Evolutionary conservation across 1,140 invertebrate genomes (phyloP).

Genomic region (Chlorops oryzae): DNA sequence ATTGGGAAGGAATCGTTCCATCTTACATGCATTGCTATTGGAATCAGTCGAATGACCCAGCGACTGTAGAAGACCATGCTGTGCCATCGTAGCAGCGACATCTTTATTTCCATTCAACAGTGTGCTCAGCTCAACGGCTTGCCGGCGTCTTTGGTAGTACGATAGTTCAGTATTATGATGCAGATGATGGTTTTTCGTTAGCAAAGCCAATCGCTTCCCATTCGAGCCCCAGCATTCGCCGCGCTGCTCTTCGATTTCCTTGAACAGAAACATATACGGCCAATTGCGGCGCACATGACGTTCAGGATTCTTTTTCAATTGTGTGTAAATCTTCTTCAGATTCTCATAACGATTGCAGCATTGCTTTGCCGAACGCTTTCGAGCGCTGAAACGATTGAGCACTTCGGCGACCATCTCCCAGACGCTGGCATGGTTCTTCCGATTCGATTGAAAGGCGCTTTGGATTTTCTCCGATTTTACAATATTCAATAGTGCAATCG

Average conservation of each 20-base stretch:
- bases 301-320: slow-evolving; percentile 44
- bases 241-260: slow-evolving; percentile 45
- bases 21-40: slow-evolving; percentile 36
- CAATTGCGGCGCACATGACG: slow-evolving; percentile 43
- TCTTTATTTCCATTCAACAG: slow-evolving; percentile 34
- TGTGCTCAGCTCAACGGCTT: slow-evolving; percentile 33
- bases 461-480: slow-evolving; percentile 45
- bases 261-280: slow-evolving; percentile 46
- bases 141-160: slow-evolving; percentile 38
- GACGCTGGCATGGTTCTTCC: slow-evolving; percentile 45
- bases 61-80: slow-evolving; percentile 33
- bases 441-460: slow-evolving; percentile 45
- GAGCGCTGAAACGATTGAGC: slow-evolving; percentile 38
- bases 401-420: slow-evolving; percentile 47
- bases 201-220: slow-evolving; percentile 36
- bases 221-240: slow-evolving; percentile 46
- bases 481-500: slow-evolving; percentile 42
- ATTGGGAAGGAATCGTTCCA: slow-evolving; percentile 43
- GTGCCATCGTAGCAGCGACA: slow-evolving; percentile 12
- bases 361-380: slow-evolving; percentile 41
- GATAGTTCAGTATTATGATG: too few species aligned
- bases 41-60: slow-evolving; percentile 43
- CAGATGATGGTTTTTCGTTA: slow-evolving; percentile 40
- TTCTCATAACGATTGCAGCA: slow-evolving; percentile 46
- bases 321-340: slow-evolving; percentile 45